Evolutionary conservation across 2,888 invertebrate genomes (phyloP).

Genomic region (Penaeus monodon): DNA sequence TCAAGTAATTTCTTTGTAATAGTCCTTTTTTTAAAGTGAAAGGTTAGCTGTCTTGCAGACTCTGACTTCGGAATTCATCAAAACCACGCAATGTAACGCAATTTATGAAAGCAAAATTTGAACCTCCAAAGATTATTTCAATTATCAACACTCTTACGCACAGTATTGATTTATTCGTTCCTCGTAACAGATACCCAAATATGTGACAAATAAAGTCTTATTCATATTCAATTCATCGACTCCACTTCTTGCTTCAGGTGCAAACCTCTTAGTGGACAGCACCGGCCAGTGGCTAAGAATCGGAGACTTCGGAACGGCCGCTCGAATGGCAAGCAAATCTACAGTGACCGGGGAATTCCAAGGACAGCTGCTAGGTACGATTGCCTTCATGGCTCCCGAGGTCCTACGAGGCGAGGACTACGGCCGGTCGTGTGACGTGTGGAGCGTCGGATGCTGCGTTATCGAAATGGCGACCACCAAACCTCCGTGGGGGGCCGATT

Average conservation of each 20-base stretch:
- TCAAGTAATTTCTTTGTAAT: too few species aligned
- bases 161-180: too few species aligned
- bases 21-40: too few species aligned
- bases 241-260: conserved; percentile 67
- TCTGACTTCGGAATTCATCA: too few species aligned
- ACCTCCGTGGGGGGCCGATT: conserved; percentile 72
- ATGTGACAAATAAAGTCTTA: too few species aligned
- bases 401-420: conserved; percentile 72
- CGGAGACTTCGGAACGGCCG: conserved; percentile 72
- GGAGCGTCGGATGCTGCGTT: conserved; percentile 72
- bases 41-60: too few species aligned
- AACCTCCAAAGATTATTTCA: too few species aligned
- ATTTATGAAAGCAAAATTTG: too few species aligned
- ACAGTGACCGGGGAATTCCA: conserved; percentile 71
- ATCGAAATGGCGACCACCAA: conserved; percentile 72
- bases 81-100: too few species aligned
- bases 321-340: conserved; percentile 69
- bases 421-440: conserved; percentile 72
- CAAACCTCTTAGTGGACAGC: conserved; percentile 72
- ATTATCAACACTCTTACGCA: too few species aligned
- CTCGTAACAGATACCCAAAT: too few species aligned
- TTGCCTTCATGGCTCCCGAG: conserved; percentile 73
- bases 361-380: conserved; percentile 72
- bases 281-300: conserved; percentile 71
- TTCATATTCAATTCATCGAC: conserved; percentile 44